Percentiles rank a stretch among this genome's conserved stretches.
These are phyloP conservation scores for Nezara viridula DNA, from an alignment of 2,888 invertebrate species.

Conservation along the genomic window DNA sequence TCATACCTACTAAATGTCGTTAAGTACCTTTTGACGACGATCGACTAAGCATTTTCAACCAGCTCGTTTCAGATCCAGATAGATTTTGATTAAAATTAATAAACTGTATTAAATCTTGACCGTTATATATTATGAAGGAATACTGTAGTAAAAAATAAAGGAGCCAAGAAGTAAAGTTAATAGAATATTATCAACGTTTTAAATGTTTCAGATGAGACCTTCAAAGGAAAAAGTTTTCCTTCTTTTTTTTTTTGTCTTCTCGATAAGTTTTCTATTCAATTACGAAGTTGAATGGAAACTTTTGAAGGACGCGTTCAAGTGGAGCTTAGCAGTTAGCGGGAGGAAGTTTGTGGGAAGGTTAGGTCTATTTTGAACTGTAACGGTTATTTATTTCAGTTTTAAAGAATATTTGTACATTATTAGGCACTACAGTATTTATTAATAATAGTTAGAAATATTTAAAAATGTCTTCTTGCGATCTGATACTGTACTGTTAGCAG, in stretches of 20 bases:
- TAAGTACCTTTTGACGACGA: no score
- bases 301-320: background rate
- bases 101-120: no score
- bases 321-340: background rate
- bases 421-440: background rate
- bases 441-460: background rate
- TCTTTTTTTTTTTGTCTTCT: background rate
- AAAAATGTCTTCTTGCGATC: background rate
- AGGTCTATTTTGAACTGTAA: background rate
- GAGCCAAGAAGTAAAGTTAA: background rate
- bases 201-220: background rate
- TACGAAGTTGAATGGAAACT: background rate
- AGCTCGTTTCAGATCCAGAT: no score
- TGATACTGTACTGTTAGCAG: background rate
- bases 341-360: background rate
- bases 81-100: no score
- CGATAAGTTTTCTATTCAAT: background rate
- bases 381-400: background rate
- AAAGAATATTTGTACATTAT: background rate
- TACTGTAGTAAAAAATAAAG: background rate
- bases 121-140: background rate
- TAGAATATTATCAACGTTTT: background rate
- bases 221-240: background rate
- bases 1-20: no score
- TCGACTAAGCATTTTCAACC: no score